A percentile compares a stretch with the other conserved stretches of the same genome.
phyloP scores from a whole-genome alignment of 1,140 invertebrate genomes.

The Spodoptera litura region DNA sequence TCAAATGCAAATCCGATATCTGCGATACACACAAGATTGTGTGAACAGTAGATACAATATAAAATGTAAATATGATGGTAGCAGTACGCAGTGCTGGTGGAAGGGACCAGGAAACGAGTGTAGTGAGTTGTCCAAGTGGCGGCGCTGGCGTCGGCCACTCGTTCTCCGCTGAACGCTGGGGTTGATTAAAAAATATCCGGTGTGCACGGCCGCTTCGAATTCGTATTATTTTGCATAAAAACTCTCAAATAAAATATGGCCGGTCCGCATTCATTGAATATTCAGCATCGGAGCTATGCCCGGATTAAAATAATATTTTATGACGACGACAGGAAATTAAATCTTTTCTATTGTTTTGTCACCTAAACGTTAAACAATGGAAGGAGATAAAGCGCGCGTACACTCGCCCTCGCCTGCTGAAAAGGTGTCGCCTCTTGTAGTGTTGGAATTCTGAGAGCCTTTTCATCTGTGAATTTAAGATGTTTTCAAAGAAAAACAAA shows the following conservation, averaged over 20 bases:
- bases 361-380: conserved; percentile 48
- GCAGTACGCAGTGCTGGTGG: too few relatives aligned
- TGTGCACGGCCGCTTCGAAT: conserved; percentile 34
- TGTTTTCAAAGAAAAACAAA: conserved; percentile 38
- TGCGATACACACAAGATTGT: conserved; percentile 29
- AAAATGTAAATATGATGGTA: conserved; percentile 24
- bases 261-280: conserved; percentile 58
- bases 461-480: conserved; percentile 21
- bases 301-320: conserved; percentile 67
- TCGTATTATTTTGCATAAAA: conserved; percentile 58
- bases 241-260: conserved; percentile 59
- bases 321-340: conserved; percentile 65
- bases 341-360: conserved; percentile 70
- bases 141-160: background rate
- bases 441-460: conserved; percentile 3
- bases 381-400: conserved; percentile 17
- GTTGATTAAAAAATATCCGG: conserved; percentile 59
- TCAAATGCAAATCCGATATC: conserved; percentile 33
- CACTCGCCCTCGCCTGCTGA: background rate
- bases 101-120: background rate
- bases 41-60: conserved; percentile 7
- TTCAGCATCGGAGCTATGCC: conserved; percentile 54
- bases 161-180: conserved; percentile 19
- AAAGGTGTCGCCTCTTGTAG: conserved; percentile 19
- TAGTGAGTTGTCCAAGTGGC: conserved; percentile 6